Evolutionary conservation across 2,888 invertebrate genomes (phyloP).

Genomic region (Lasioglossum morio): DNA sequence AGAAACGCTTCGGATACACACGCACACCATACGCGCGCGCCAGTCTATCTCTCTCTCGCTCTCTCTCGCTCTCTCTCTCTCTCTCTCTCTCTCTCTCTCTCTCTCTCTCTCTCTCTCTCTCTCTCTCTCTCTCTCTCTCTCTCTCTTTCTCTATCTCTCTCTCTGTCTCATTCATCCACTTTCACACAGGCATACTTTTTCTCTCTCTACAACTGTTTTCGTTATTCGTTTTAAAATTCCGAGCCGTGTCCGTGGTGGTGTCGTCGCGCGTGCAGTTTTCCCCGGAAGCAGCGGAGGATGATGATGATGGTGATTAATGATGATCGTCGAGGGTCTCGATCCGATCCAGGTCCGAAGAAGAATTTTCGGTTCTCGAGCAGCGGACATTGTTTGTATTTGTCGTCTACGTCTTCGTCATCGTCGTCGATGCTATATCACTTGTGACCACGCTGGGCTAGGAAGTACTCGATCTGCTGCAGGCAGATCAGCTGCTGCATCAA

Average conservation of each 20-base stretch:
- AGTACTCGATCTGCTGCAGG: constrained; percentile 80
- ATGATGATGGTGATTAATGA: not conserved
- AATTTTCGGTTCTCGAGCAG: constrained; percentile 8
- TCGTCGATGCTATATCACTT: constrained; percentile 60
- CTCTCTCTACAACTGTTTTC: constrained; percentile 5
- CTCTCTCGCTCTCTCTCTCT: not conserved
- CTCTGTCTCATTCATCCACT: not conserved
- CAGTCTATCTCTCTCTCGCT: not conserved
- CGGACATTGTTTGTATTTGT: not conserved
- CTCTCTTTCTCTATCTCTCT: not conserved
- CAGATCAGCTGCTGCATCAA: constrained; percentile 82
- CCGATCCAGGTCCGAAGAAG: constrained; percentile 3
- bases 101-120: not conserved
- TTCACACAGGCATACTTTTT: not conserved
- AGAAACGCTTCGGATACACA: constrained; percentile 8
- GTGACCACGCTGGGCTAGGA: constrained; percentile 81
- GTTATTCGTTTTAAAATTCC: constrained; percentile 9
- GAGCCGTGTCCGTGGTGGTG: not conserved
- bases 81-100: not conserved
- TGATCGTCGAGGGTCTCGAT: not conserved
- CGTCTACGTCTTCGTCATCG: not conserved
- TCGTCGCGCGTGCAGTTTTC: constrained; percentile 15
- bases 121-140: not conserved
- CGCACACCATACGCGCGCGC: constrained; percentile 17
- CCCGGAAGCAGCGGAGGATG: constrained; percentile 8